Evolutionary conservation across 2,888 invertebrate species (phyloP), one percentile per base, ranked within the genome.

Genomic region (Nomada hirtipes): DNA sequence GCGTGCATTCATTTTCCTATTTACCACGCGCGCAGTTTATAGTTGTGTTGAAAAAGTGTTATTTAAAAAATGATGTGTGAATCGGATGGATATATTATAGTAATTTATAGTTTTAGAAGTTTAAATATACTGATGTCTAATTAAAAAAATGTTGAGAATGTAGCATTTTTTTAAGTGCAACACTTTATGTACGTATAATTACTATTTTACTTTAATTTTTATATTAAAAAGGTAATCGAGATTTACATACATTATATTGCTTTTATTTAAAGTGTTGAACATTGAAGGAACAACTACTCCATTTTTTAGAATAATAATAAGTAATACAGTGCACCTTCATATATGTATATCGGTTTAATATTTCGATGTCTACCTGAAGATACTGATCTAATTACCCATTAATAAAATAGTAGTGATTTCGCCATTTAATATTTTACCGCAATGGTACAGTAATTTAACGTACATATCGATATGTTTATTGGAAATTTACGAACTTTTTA

Each of bases 21-120:
- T 86, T 82, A 77, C 84, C 82, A 63, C 68, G 57, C 29, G 53
- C 23, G 57, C 57, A 26, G 42, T 76, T 73, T 26, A 50, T 60
- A 13, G 7, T 26, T 18, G 18, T 29, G 15, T 20, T 44, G 13
- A 50, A 68, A 70, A 69, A 79, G 1, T 7, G 20, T 11, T 1
- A 11, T 23, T 42, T 55, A 13, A 4, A 10, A 73, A 23, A 9
- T 36, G 23, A n/a, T n/a, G 11, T 4, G 36, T 36, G 36, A 36
- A 7, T 36, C 36, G 11, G 15, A 11, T 47, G 15, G 15, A 47
- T 15, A 47, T 3, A 13, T 15, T 47, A 57, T 52, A 2, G 1
- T 61, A 4, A 2, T 61, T 20, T 53, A 18, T 7, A 15, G n/a
- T 2, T 11, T 20, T 11, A 15, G 7, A 44, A 23, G 18, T 36